Base-by-base conservation (phyloP, 2,113 vertebrate species). In the Clarias batrachus region DNA sequence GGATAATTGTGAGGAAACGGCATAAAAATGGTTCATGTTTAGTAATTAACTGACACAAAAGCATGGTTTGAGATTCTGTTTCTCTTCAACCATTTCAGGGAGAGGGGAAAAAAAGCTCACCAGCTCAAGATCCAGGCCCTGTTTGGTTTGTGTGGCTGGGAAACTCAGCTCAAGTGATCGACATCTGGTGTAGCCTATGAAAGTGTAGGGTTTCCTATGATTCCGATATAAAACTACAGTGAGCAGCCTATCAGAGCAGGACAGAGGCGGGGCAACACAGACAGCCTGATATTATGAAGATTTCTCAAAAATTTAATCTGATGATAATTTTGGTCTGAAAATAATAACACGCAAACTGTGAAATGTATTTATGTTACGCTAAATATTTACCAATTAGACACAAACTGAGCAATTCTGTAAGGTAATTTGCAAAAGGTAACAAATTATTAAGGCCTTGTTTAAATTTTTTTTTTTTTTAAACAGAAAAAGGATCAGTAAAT, bases 221-320 rank as follows among this genome's bases (percentile, higher is more conserved):
- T 17, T 48, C 12, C 13, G 60, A 5, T 25, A 54, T 63, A 30
- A 62, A 19, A n/a, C 7, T n/a, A 19, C 10, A 16, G 4, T 1
- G 19, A 48, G 54, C 57, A 90, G 82, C 89, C 90, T 86, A 89
- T 90, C 71, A 84, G 21, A 82, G 52, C 13, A 54, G 16, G 83
- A 76, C n/a, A 70, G 65, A 90, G 93, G 93, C 71, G 92, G 93
- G 90, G 92, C 92, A 90, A 90, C 89, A 91, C 41, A 56, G 27
- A 65, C 17, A 54, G 59, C 33, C 16, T 65, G 13, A 76, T 14
- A 48, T 23, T 13, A 66, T 7, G 1, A 12, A 56, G 62, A 63
- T 21, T 4, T 27, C 56, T 12, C 57, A 1, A 57, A n/a, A 56
- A 30, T 76, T 77, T 27, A 30, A 3, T 79, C 11, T 25, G 27